Base-by-base conservation (phyloP, 2,888 invertebrate genomes). In the Drosophila subquinaria region DNA sequence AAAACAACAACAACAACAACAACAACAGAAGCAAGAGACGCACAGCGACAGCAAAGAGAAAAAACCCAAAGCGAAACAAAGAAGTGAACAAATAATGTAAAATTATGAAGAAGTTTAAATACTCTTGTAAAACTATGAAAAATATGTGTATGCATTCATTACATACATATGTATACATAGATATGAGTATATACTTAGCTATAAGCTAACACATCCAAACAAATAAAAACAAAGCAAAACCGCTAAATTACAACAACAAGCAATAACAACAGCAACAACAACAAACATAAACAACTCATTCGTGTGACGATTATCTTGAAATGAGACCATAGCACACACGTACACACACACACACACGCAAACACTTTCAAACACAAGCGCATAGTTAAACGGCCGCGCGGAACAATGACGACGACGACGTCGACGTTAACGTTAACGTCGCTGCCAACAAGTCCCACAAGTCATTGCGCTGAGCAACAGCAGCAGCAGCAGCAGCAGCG, bases 231-330 rank as follows among this genome's bases (percentile, higher is more conserved):
- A 76, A 72, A 78, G 69, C 68, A 78, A 79, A 84, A 83, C 81
- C 87, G 87, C 84, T 88, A 82, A 87, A 79, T 86, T 83, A 83
- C 81, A 86, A 83, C 68, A 85, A 75, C 76, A 76, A 67, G 17
- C 35, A 74, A 75, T 59, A 81, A 73, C 75, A 80, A 60, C 56
- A 48, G 42, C 48, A 81, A 73, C 75, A 80, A 62, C 56, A 48
- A 48, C 48, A 69, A 75, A 79, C 84, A 70, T 65, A 51, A 64
- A 51, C 82, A 82, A 79, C 81, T 84, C 83, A 82, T 77, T 86
- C 84, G 82, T 87, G 82, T 76, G 88, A 84, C 83, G 83, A 84
- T 84, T 84, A 84, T 84, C 89, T 83, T 88, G 87, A 84, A 84
- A 84, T 84, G 87, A 88, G 83, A 80, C 83, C 83, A 86, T 76